These are phyloP conservation scores for Fragum fragum DNA, from an alignment of 2,888 invertebrate species.

Conservation along the genomic window DNA sequence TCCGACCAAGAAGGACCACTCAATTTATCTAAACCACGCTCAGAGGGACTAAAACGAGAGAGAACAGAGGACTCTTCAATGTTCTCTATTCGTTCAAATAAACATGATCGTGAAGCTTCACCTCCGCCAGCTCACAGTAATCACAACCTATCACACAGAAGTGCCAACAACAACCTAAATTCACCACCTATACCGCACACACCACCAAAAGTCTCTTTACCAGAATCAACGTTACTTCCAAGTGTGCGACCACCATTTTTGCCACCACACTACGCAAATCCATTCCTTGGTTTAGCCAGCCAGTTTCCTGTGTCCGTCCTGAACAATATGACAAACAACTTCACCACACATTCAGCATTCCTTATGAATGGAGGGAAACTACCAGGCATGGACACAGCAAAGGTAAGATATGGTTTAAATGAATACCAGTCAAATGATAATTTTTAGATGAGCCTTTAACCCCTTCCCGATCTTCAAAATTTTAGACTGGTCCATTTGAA, in stretches of 20 bases:
- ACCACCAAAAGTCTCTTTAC: conserved; percentile 86
- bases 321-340: conserved; percentile 73
- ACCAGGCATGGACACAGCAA: conserved; percentile 75
- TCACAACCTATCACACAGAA: conserved; percentile 36
- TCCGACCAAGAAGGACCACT: conserved; percentile 91
- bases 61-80: conserved; percentile 41
- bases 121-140: conserved; percentile 81
- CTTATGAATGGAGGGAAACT: conserved; percentile 79
- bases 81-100: conserved; percentile 48
- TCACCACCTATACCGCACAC: conserved; percentile 71
- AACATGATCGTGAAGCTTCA: conserved; percentile 58
- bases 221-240: conserved; percentile 66
- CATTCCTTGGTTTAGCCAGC: conserved; percentile 77
- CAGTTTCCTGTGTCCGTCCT: conserved; percentile 75
- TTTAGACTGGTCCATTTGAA: too few relatives aligned
- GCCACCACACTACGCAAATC: conserved; percentile 80
- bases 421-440: too few relatives aligned
- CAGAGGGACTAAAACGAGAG: conserved; percentile 61
- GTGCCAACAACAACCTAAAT: conserved; percentile 73
- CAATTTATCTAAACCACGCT: conserved; percentile 95
- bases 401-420: too few relatives aligned
- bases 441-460: too few relatives aligned
- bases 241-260: conserved; percentile 77
- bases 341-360: conserved; percentile 70
- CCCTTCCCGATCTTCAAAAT: too few relatives aligned